phyloP scores from a whole-genome alignment of 2,888 invertebrate species.

The Zaprionus obscuricornis region DNA sequence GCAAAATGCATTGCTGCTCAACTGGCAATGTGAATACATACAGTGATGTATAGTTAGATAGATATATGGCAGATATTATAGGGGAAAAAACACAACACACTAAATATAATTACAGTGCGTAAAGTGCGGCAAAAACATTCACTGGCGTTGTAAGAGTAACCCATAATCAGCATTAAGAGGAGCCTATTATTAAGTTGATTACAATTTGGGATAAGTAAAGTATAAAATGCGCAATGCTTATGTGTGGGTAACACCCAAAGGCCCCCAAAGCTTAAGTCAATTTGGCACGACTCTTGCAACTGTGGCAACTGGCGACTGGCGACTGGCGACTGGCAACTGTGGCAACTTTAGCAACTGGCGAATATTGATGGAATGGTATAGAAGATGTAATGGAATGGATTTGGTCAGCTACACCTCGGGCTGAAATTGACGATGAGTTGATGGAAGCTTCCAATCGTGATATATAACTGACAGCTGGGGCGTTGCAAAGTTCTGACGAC shows the following conservation, averaged over 20 bases:
- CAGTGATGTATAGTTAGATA: too few relatives aligned
- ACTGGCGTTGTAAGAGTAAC: constrained; percentile 41
- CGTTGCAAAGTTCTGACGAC: constrained; percentile 23
- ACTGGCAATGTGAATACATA: too few relatives aligned
- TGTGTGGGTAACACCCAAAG: constrained; percentile 60
- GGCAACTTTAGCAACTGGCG: too few relatives aligned
- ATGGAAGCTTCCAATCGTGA: constrained; percentile 66
- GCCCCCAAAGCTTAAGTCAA: constrained; percentile 19
- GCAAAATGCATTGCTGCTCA: not conserved
- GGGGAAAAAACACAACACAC: constrained; percentile 7
- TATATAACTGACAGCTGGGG: constrained; percentile 49
- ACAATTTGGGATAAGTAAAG: constrained; percentile 67
- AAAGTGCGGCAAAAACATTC: constrained; percentile 53
- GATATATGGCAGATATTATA: constrained; percentile 16
- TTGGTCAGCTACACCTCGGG: too few relatives aligned
- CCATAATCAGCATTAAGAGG: constrained; percentile 65
- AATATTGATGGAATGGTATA: too few relatives aligned
- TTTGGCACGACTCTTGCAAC: constrained; percentile 71
- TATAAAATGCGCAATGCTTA: constrained; percentile 32
- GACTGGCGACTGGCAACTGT: too few relatives aligned
- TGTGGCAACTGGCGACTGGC: too few relatives aligned
- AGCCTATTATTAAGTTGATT: constrained; percentile 75
- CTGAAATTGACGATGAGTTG: constrained; percentile 62
- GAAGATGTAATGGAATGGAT: too few relatives aligned
- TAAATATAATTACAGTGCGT: constrained; percentile 66